Percentiles rank a stretch among this genome's conserved stretches.
These are phyloP conservation scores for Ectropis grisescens DNA, from an alignment of 1,140 invertebrate species.

Conservation along the genomic window DNA sequence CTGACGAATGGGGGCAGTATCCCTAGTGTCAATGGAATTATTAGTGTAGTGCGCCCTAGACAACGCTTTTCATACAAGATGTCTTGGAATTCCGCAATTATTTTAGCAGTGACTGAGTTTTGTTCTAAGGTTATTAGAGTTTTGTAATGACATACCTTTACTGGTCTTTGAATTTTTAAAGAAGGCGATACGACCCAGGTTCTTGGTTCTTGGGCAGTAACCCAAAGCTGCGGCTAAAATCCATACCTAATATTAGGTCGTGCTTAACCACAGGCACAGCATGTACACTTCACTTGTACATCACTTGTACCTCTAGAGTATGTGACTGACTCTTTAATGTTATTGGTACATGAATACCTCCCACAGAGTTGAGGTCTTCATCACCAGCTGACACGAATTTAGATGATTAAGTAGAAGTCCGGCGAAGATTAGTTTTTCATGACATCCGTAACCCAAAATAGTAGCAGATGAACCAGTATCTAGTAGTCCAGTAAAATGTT, in stretches of 20 bases:
- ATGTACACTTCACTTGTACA: no score
- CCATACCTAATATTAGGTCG: slow-evolving; percentile 13
- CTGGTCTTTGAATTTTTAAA: no score
- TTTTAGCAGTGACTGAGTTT: no score
- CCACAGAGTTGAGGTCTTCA: slow-evolving; percentile 6
- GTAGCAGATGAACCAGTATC: slow-evolving; percentile 14
- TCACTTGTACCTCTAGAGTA: slow-evolving; percentile 8
- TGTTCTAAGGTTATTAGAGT: no score
- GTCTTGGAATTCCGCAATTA: no score
- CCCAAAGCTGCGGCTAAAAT: slow-evolving; percentile 13
- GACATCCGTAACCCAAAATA: slow-evolving; percentile 13
- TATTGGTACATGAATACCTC: slow-evolving; percentile 11
- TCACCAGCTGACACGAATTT: slow-evolving; percentile 10
- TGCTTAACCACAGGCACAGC: slow-evolving; percentile 12
- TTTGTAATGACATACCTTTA: no score
- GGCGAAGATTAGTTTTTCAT: slow-evolving; percentile 1
- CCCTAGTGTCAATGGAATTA: no score
- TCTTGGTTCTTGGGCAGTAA: slow-evolving; percentile 7
- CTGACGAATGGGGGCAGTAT: no score
- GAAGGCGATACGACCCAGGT: no score
- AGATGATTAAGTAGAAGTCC: slow-evolving; percentile 1
- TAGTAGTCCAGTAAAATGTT: slow-evolving; percentile 7
- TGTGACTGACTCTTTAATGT: slow-evolving; percentile 19
- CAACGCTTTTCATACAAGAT: no score
- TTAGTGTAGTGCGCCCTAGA: no score